Evolutionary conservation across 2,888 invertebrate species (phyloP).

Genomic region (Phoronis australis): DNA sequence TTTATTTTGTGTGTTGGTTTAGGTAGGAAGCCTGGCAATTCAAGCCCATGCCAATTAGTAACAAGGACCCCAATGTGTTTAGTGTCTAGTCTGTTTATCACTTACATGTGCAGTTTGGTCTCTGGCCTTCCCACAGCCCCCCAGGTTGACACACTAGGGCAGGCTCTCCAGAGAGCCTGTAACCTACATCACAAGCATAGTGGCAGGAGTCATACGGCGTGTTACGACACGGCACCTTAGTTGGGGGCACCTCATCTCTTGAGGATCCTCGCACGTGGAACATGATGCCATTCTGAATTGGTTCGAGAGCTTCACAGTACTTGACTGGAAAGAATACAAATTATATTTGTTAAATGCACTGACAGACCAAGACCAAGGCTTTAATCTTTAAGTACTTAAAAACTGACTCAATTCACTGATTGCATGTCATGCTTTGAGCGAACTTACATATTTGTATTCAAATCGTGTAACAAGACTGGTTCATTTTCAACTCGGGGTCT

Average conservation of each 20-base stretch:
- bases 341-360: neutral
- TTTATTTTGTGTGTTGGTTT: no score
- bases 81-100: neutral
- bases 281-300: constrained; percentile 16
- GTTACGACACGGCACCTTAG: constrained; percentile 16
- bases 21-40: no score
- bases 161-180: constrained; percentile 20
- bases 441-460: no score
- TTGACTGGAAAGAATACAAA: neutral
- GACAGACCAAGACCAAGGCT: neutral
- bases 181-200: constrained; percentile 19
- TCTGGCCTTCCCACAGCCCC: constrained; percentile 23
- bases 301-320: no score
- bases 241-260: constrained; percentile 20
- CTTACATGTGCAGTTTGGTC: constrained; percentile 23
- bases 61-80: no score
- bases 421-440: no score
- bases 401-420: no score
- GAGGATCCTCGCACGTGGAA: constrained; percentile 20
- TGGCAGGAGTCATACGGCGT: constrained; percentile 20
- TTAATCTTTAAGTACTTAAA: no score
- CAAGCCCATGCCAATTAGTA: no score
- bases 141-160: constrained; percentile 23
- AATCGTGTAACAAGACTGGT: no score
- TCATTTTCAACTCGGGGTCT: no score